Evolutionary conservation across 2,888 invertebrate species (phyloP).

Genomic region (Eucera pruinosa): DNA sequence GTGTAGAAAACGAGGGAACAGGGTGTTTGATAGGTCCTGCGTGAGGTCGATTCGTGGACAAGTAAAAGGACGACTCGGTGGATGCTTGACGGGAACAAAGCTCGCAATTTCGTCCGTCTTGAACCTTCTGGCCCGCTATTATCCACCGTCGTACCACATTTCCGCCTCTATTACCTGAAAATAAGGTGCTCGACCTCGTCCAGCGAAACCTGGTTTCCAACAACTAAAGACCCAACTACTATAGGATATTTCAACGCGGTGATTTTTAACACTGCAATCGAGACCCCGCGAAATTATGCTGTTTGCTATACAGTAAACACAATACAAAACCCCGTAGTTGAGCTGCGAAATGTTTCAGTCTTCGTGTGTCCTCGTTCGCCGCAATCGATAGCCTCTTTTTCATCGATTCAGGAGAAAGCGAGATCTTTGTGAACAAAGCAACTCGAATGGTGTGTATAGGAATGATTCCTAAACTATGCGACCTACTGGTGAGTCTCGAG

Average conservation of each 20-base stretch:
- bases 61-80: constrained; percentile 62
- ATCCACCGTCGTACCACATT: constrained; percentile 32
- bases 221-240: not conserved
- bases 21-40: constrained; percentile 11
- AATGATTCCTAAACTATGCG: too few relatives aligned
- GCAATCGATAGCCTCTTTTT: constrained; percentile 7
- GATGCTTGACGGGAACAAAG: constrained; percentile 79
- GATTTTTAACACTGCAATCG: constrained; percentile 2
- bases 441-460: not conserved
- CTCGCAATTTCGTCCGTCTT: constrained; percentile 77
- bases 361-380: not conserved
- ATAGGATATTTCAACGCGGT: not conserved
- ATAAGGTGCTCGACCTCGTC: constrained; percentile 47
- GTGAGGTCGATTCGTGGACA: constrained; percentile 24
- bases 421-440: not conserved
- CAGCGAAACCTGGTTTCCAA: constrained; percentile 2
- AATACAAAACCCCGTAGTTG: not conserved
- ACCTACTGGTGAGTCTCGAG: too few relatives aligned
- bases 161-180: constrained; percentile 47
- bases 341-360: constrained; percentile 12
- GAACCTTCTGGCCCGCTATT: constrained; percentile 31
- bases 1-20: not conserved
- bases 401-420: not conserved
- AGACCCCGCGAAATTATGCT: not conserved
- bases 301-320: not conserved